Conservation (phyloP, 2,113 vertebrate genomes). For the Leucopternis melanops region DNA sequence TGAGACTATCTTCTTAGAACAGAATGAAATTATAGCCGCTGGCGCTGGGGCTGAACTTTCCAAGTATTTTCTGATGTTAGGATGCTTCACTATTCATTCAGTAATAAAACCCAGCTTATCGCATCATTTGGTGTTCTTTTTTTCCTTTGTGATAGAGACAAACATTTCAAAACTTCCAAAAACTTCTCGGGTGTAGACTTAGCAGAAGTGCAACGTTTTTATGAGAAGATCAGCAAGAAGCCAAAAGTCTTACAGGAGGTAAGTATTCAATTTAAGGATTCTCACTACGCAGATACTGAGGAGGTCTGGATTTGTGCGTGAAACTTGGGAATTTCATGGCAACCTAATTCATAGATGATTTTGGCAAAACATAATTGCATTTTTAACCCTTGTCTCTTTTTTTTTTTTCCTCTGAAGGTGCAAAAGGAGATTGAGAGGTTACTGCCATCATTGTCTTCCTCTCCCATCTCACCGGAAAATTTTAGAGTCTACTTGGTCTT, state of each 20-base stretch:
- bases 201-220: conserved; percentile 15
- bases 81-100: neutral
- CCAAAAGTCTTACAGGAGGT: neutral
- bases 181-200: conserved; percentile 25
- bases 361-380: neutral
- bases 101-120: neutral
- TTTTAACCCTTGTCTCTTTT: neutral
- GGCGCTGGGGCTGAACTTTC: neutral
- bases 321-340: neutral
- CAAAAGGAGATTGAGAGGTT: neutral
- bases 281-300: neutral
- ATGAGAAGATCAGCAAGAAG: conserved; percentile 9
- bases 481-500: conserved; percentile 63
- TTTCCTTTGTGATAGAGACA: neutral
- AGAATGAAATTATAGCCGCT: neutral
- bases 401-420: conserved; percentile 12
- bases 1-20: neutral
- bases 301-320: neutral
- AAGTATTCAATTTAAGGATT: neutral
- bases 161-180: conserved; percentile 53
- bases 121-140: neutral
- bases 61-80: neutral
- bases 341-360: neutral
- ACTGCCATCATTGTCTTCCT: neutral
- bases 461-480: conserved; percentile 39